Evolutionary conservation across 2,797 vertebrate genomes (phyloP), one percentile per base, ranked within the genome.

Genomic region (Spinibarbus caldwelli): DNA sequence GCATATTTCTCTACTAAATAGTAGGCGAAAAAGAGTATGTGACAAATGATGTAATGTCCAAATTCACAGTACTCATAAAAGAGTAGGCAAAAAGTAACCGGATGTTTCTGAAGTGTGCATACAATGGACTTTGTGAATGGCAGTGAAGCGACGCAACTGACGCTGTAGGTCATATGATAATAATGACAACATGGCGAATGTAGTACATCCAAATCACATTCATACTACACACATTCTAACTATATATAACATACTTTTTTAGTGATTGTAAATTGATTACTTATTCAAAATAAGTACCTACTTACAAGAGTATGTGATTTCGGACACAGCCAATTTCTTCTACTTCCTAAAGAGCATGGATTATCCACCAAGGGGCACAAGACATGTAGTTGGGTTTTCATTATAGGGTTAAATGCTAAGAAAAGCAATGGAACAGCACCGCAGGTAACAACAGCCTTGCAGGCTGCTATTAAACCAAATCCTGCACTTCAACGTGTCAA

Each of bases 391-490:
- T 54, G 31, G 73, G 6, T 78, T 59, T 78, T 17, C 7, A 59
- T 10, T 17, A 77, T 77, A 41, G 23, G 23, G 52, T 66, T 76
- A 83, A 83, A 62, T 26, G 57, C 82, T 76, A 83, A 76, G 41
- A 76, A 73, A 73, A 82, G 80, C 68, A 72, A 34, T 21, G 64
- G 14, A 83, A 47, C 49, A 43, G 67, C 36, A 73, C 71, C 15
- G 2, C 66, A 71, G 79, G 79, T 81, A 43, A 45, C 41, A 41
- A 54, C 70, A 54, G 57, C 38, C 71, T 67, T n/a, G 2, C 45
- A 81, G 67, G 38, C 41, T 54, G 59, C 57, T 84, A 71, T 83
- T 80, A 86, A 73, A 49, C 57, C 77, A 59, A 73, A 83, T 5
- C 67, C 64, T 57, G 54, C n/a, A 26, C 47, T 84, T 71, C 70